Conservation (phyloP, 2,113 vertebrate species). For the Sterrhoptilus dennistouni region DNA sequence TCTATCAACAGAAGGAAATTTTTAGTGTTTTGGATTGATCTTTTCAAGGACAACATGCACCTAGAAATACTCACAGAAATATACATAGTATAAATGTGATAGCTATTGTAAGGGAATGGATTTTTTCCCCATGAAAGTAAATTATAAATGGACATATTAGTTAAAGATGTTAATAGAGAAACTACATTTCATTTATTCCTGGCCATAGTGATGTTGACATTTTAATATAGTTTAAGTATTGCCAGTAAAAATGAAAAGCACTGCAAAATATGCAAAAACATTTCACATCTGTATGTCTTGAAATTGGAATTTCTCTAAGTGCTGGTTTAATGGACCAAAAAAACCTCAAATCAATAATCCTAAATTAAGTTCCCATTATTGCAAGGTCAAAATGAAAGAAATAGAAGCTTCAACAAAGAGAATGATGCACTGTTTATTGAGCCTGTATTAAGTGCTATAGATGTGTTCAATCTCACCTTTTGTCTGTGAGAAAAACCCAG, state of each 20-base stretch:
- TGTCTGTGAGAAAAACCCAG: constrained; percentile 13
- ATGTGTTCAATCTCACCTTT: constrained; percentile 6
- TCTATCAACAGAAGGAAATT: constrained; percentile 56
- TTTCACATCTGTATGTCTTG: not conserved
- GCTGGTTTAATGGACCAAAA: not conserved
- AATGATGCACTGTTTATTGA: constrained; percentile 13
- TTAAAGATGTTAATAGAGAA: not conserved
- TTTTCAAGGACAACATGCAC: constrained; percentile 68
- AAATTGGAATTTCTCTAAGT: not conserved
- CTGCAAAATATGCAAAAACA: not conserved
- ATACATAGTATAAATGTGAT: not conserved
- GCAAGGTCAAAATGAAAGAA: not conserved
- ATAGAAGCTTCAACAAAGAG: not conserved
- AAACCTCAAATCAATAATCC: not conserved
- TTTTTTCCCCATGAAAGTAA: constrained; percentile 11
- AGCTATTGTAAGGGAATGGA: not conserved
- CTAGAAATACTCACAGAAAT: not conserved
- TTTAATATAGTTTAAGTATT: not conserved
- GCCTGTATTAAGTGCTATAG: not conserved
- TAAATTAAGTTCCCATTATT: not conserved
- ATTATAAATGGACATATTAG: not conserved
- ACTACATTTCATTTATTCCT: not conserved
- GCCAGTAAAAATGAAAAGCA: not conserved
- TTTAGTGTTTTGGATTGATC: constrained; percentile 46
- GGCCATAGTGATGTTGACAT: not conserved